Conservation (phyloP, 2,797 vertebrate species). For the Microtus agrestis region DNA sequence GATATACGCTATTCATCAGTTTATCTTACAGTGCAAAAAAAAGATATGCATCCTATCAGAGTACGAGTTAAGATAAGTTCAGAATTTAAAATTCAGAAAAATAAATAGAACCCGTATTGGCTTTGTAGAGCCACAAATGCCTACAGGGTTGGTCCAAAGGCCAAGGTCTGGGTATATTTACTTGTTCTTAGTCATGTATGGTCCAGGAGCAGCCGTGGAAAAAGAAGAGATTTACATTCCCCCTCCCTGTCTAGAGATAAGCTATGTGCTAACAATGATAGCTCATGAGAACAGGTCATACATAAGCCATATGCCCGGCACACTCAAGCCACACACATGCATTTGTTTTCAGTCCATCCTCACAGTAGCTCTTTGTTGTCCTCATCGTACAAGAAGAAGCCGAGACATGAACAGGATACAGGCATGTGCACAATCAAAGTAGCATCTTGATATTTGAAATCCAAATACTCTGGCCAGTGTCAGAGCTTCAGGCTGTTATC, state of each 20-base stretch:
- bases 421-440: too few relatives aligned
- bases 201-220: background rate
- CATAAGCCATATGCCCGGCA: background rate
- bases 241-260: constrained; percentile 6
- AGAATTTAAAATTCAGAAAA: constrained; percentile 60
- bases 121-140: constrained; percentile 36
- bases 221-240: constrained; percentile 24
- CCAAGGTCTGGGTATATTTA: constrained; percentile 67
- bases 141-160: constrained; percentile 64
- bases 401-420: background rate
- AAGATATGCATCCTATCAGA: constrained; percentile 10
- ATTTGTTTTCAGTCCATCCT: background rate
- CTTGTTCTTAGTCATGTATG: constrained; percentile 7
- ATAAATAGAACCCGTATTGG: constrained; percentile 41
- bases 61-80: background rate
- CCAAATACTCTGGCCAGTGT: background rate
- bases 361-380: background rate
- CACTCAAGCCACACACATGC: background rate
- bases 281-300: background rate
- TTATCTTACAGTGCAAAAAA: constrained; percentile 50
- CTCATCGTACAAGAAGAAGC: background rate
- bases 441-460: background rate
- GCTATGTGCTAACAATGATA: background rate
- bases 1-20: constrained; percentile 38
- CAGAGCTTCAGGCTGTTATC: background rate